phyloP scores from a whole-genome alignment of 23 tunicate genomes.

The Phallusia fumigata region DNA sequence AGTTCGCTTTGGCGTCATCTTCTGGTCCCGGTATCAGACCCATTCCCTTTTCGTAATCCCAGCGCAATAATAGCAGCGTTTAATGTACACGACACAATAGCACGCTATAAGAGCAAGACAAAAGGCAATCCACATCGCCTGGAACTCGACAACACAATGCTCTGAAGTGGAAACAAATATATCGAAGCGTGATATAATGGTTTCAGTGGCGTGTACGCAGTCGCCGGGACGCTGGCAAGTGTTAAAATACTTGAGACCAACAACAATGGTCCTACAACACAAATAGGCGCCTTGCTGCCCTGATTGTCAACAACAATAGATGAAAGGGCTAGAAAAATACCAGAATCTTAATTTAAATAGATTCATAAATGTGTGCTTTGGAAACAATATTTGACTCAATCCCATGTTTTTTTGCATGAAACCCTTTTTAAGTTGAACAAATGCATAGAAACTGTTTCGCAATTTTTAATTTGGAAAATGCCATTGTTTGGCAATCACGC shows the following conservation, averaged over 20 bases:
- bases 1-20: too few relatives aligned
- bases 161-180: conserved; percentile 12
- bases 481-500: too few relatives aligned
- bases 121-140: conserved; percentile 8
- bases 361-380: too few relatives aligned
- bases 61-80: not conserved
- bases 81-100: not conserved
- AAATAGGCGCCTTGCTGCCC: not conserved
- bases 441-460: too few relatives aligned
- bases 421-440: too few relatives aligned
- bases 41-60: not conserved
- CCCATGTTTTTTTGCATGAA: too few relatives aligned
- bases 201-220: not conserved
- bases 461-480: too few relatives aligned
- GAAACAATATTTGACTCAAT: too few relatives aligned
- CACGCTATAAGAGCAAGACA: not conserved
- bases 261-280: not conserved
- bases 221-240: not conserved
- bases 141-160: not conserved
- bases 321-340: too few relatives aligned
- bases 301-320: too few relatives aligned
- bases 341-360: too few relatives aligned
- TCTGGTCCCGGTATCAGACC: too few relatives aligned
- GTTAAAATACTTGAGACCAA: conserved; percentile 3
- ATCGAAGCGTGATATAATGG: not conserved